Conservation (phyloP, 1,140 invertebrate genomes). For the Gryllus bimaculatus region DNA sequence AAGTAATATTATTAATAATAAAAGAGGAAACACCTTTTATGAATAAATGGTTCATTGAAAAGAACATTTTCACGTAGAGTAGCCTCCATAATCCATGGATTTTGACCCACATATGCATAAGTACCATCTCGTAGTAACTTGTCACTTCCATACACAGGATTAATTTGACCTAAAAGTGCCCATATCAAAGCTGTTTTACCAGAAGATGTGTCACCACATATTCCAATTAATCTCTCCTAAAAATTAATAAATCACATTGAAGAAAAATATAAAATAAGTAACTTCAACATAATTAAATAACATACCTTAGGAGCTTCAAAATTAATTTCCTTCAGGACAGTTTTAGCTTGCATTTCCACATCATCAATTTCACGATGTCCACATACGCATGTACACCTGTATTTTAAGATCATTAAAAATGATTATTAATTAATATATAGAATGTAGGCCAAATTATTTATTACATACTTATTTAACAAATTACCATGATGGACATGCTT, state of each 20-base stretch:
- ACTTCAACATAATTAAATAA: neutral
- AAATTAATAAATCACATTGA: slow-evolving; percentile 6
- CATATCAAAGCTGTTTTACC: slow-evolving; percentile 53
- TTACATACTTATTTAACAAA: too few species aligned
- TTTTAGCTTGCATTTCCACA: neutral
- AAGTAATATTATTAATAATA: too few species aligned
- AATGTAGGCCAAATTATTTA: too few species aligned
- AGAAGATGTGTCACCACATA: slow-evolving; percentile 52
- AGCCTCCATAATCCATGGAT: slow-evolving; percentile 50
- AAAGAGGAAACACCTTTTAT: slow-evolving; percentile 26
- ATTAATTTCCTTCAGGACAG: slow-evolving; percentile 24
- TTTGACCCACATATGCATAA: slow-evolving; percentile 48
- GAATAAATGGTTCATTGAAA: slow-evolving; percentile 40
- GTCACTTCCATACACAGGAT: slow-evolving; percentile 35
- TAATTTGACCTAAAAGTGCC: slow-evolving; percentile 45
- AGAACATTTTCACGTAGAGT: slow-evolving; percentile 56
- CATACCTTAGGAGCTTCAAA: slow-evolving; percentile 27
- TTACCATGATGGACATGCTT: too few species aligned
- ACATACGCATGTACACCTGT: neutral
- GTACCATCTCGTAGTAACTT: slow-evolving; percentile 35
- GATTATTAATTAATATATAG: neutral
- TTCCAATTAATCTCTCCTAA: slow-evolving; percentile 46
- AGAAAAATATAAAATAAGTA: neutral
- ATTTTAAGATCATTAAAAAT: neutral
- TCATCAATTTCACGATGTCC: neutral